phyloP scores from a whole-genome alignment of 2,888 invertebrate genomes.

The Noctua fimbriata region DNA sequence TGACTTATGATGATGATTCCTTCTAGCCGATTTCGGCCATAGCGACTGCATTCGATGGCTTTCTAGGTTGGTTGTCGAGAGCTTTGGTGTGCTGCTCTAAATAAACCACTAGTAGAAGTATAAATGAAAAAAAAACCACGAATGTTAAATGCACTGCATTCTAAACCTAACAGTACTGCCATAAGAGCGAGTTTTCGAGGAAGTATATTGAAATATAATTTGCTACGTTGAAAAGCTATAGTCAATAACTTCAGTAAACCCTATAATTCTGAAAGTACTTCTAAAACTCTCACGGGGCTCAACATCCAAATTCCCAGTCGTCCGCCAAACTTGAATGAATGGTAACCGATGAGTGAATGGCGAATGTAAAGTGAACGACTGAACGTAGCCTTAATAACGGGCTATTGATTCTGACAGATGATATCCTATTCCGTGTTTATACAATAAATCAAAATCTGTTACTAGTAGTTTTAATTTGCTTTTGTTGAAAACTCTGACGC shows the following conservation, averaged over 20 bases:
- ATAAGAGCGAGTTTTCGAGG: background rate
- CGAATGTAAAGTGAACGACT: conserved; percentile 33
- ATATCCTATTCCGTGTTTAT: conserved; percentile 15
- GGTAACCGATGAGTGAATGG: conserved; percentile 25
- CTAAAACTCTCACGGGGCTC: conserved; percentile 11
- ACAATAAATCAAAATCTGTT: conserved; percentile 42
- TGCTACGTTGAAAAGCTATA: background rate
- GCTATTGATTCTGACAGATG: conserved; percentile 37
- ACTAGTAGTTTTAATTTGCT: conserved; percentile 29
- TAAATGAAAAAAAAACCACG: background rate
- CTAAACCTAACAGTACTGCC: background rate
- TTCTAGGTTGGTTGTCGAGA: no score
- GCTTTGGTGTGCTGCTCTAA: no score
- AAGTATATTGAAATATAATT: background rate
- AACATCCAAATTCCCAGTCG: background rate
- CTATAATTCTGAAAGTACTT: background rate
- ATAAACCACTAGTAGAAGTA: no score
- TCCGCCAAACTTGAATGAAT: conserved; percentile 25
- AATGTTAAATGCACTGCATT: background rate
- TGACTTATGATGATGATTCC: no score
- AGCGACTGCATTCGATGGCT: no score
- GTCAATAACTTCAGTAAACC: background rate
- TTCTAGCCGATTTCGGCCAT: no score
- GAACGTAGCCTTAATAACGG: conserved; percentile 28
- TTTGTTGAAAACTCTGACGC: conserved; percentile 20